These are phyloP conservation scores for Odontocerum albicorne DNA, from an alignment of 2,888 invertebrate genomes.

Conservation along the genomic window DNA sequence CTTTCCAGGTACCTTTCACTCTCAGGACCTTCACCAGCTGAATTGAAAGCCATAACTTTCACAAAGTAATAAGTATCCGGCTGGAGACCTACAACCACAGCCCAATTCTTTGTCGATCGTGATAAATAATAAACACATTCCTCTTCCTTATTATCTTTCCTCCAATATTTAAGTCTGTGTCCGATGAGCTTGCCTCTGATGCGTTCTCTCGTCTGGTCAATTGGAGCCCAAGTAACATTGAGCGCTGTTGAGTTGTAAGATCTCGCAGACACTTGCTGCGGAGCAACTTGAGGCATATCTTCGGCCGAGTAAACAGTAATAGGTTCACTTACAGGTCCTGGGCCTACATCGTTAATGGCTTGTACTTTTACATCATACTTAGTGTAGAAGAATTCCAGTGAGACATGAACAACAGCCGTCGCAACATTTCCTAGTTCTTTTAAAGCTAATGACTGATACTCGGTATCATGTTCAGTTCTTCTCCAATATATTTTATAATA, in stretches of 20 bases:
- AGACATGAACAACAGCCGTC: slow-evolving; percentile 76
- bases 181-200: slow-evolving; percentile 90
- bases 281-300: slow-evolving; percentile 90
- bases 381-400: slow-evolving; percentile 75
- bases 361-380: slow-evolving; percentile 86
- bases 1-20: slow-evolving; percentile 87
- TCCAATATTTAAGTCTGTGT: slow-evolving; percentile 93
- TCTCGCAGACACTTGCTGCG: slow-evolving; percentile 75
- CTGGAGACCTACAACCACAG: slow-evolving; percentile 88
- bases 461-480: slow-evolving; percentile 68
- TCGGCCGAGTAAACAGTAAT: slow-evolving; percentile 82
- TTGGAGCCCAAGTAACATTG: slow-evolving; percentile 88
- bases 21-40: slow-evolving; percentile 94
- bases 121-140: slow-evolving; percentile 83
- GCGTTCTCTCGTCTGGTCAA: slow-evolving; percentile 80
- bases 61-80: slow-evolving; percentile 93
- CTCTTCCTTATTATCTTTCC: slow-evolving; percentile 70
- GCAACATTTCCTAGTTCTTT: slow-evolving; percentile 76
- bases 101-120: slow-evolving; percentile 80
- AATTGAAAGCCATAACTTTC: slow-evolving; percentile 94
- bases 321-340: slow-evolving; percentile 79
- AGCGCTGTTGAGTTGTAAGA: slow-evolving; percentile 91
- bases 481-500: slow-evolving; percentile 92
- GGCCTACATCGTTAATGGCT: slow-evolving; percentile 77
- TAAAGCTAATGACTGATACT: slow-evolving; percentile 73